Evolutionary conservation across 2,797 vertebrate genomes (phyloP).

Genomic region (Sebastes reedi): DNA sequence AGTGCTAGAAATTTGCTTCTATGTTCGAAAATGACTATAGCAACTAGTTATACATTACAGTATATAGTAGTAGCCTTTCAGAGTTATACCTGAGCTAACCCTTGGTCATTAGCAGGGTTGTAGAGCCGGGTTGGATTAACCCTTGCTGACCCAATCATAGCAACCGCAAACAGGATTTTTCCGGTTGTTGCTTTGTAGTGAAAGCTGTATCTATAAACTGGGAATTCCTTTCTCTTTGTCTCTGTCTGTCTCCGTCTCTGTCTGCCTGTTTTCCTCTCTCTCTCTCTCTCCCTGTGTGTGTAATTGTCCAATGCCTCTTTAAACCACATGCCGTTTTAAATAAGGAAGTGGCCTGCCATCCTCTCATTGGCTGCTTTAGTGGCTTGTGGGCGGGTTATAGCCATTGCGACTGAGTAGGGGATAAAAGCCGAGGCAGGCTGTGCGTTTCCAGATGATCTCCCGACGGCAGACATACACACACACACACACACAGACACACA

Average conservation of each 20-base stretch:
- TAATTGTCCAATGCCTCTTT: slow-evolving; percentile 71
- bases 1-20: neutral
- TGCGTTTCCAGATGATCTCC: slow-evolving; percentile 56
- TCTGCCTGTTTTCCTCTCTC: slow-evolving; percentile 35
- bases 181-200: neutral
- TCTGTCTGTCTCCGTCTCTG: neutral
- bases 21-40: neutral
- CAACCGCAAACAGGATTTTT: neutral
- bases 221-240: slow-evolving; percentile 41
- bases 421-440: slow-evolving; percentile 60
- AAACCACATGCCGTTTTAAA: slow-evolving; percentile 68
- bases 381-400: slow-evolving; percentile 57
- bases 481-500: neutral
- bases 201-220: neutral
- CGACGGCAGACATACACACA: neutral
- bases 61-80: neutral
- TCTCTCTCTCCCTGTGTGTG: neutral
- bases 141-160: neutral
- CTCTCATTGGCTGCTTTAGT: slow-evolving; percentile 71
- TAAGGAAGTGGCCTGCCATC: slow-evolving; percentile 66
- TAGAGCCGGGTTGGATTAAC: neutral
- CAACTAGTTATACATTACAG: neutral
- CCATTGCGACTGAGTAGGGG: slow-evolving; percentile 30
- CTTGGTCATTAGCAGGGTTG: neutral
- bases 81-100: neutral